Evolutionary conservation across 2,888 invertebrate genomes (phyloP).

Genomic region (Thereva unica): DNA sequence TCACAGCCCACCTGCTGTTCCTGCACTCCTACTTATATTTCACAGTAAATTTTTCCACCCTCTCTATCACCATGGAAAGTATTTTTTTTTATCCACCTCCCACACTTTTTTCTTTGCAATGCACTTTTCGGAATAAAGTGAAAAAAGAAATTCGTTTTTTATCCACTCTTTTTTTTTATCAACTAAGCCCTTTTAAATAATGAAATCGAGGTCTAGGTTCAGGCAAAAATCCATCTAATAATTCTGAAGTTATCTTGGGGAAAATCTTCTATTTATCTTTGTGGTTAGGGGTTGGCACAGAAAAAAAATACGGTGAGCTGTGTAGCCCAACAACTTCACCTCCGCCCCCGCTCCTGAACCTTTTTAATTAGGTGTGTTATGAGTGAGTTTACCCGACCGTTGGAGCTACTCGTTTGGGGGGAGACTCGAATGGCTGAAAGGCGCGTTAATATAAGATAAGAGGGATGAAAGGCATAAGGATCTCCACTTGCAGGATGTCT

Average conservation of each 20-base stretch:
- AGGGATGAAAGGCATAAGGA: slow-evolving; percentile 22
- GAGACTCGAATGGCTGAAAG: slow-evolving; percentile 9
- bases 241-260: slow-evolving; percentile 3
- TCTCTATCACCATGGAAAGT: too few relatives aligned
- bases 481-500: background rate
- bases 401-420: slow-evolving; percentile 14
- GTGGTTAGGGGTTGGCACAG: too few relatives aligned
- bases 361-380: slow-evolving; percentile 30
- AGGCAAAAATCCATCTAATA: background rate
- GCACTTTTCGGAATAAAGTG: too few relatives aligned
- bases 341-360: background rate
- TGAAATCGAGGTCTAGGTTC: slow-evolving; percentile 30
- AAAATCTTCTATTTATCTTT: background rate
- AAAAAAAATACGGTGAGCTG: too few relatives aligned
- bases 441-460: slow-evolving; percentile 28
- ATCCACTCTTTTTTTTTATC: too few relatives aligned
- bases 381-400: slow-evolving; percentile 27
- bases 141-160: too few relatives aligned
- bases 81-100: too few relatives aligned
- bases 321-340: too few relatives aligned
- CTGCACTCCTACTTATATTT: too few relatives aligned
- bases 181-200: slow-evolving; percentile 14
- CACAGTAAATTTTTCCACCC: too few relatives aligned
- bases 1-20: too few relatives aligned
- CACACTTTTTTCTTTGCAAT: too few relatives aligned